Percentiles rank a stretch among this genome's conserved stretches.
These are phyloP conservation scores for Coranthus polyacanthus DNA, from an alignment of 2,797 vertebrate species.

Conservation along the genomic window DNA sequence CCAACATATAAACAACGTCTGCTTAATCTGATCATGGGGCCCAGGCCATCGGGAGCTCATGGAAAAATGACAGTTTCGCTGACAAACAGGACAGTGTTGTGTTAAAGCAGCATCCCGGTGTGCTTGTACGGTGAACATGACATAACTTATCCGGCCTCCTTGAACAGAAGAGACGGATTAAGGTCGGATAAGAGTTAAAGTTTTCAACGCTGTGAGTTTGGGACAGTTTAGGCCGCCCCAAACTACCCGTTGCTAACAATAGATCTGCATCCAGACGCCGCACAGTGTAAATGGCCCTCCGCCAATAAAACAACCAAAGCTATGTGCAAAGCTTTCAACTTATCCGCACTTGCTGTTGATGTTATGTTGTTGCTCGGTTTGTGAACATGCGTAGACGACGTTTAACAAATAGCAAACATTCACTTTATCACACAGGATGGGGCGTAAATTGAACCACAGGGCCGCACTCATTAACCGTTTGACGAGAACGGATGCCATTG, in stretches of 20 bases:
- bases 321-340: slow-evolving; percentile 25
- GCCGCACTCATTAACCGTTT: slow-evolving; percentile 60
- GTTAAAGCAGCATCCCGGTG: no score
- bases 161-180: not conserved
- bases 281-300: slow-evolving; percentile 21
- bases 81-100: not conserved
- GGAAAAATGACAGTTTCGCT: not conserved
- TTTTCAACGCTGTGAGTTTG: slow-evolving; percentile 31
- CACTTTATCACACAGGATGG: slow-evolving; percentile 4
- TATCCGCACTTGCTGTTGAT: not conserved
- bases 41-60: not conserved
- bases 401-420: not conserved
- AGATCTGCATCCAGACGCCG: slow-evolving; percentile 53
- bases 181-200: not conserved
- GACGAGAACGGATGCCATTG: slow-evolving; percentile 60
- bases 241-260: slow-evolving; percentile 68
- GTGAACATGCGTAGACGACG: not conserved
- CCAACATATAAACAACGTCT: no score
- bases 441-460: slow-evolving; percentile 47
- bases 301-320: slow-evolving; percentile 52
- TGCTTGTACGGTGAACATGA: not conserved
- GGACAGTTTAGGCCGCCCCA: slow-evolving; percentile 56
- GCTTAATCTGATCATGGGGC: no score
- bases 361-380: not conserved
- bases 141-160: slow-evolving; percentile 3